Evolutionary conservation across 2,113 vertebrate species (phyloP).

Genomic region (Mustela nigripes): DNA sequence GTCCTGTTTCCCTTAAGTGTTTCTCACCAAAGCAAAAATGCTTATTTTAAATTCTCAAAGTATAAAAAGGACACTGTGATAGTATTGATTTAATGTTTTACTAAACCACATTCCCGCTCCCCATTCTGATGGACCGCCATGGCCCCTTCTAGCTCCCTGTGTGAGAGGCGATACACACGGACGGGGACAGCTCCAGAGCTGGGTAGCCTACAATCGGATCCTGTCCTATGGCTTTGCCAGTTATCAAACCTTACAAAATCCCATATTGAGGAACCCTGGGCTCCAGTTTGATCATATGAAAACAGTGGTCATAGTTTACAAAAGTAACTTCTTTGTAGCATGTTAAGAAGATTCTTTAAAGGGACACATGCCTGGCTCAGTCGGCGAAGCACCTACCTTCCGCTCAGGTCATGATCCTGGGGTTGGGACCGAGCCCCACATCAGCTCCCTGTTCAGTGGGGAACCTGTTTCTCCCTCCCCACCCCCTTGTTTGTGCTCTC

Average conservation of each 20-base stretch:
- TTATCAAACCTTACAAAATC: not conserved
- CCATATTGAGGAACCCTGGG: not conserved
- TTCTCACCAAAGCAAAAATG: too few relatives aligned
- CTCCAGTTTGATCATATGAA: not conserved
- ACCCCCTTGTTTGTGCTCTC: too few relatives aligned
- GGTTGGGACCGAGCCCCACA: too few relatives aligned
- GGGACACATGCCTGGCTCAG: too few relatives aligned
- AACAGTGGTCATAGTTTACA: not conserved
- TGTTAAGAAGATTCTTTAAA: not conserved
- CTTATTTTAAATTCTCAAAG: conserved; percentile 25
- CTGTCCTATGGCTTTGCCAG: not conserved
- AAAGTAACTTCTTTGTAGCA: not conserved
- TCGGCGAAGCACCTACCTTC: too few relatives aligned
- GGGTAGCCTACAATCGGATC: not conserved
- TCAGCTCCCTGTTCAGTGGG: too few relatives aligned
- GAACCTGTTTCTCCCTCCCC: too few relatives aligned
- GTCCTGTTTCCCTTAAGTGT: not conserved
- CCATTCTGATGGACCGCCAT: not conserved
- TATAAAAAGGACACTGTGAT: not conserved
- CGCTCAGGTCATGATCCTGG: too few relatives aligned
- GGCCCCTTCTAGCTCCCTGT: not conserved
- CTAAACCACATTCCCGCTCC: not conserved
- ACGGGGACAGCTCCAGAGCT: not conserved
- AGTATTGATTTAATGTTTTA: not conserved
- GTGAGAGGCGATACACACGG: not conserved